Evolutionary conservation across 2,797 vertebrate species (phyloP), one percentile per base, ranked within the genome.

Genomic region (Cyprinella venusta): DNA sequence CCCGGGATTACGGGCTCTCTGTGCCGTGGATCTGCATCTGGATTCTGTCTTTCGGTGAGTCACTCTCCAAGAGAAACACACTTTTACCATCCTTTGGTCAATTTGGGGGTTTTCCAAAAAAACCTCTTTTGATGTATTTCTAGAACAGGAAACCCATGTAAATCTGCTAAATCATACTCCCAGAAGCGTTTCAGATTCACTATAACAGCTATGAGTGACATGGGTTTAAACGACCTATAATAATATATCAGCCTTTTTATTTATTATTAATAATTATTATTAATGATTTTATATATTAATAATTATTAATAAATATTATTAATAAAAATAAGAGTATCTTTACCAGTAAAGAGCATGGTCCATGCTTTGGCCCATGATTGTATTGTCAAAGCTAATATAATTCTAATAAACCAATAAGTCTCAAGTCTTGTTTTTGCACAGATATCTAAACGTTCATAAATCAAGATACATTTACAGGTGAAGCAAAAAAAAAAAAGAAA

Each of bases 31-130:
- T 78, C 4, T 71, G 74, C 38, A 77, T 63, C 63, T 68, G 50
- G 54, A 63, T 76, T 50, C 18, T 50, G 9, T 65, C 71, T 59
- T 78, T 54, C 56, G 83, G 86, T 87, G 84, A 87, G 86, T 79
- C 70, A n/a, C 54, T 63, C 64, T 81, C 59, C 75, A 26, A 81
- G 75, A 26, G 50, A 52, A 19, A 70, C 67, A 30, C 52, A 10
- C 75, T 71, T 72, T 70, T n/a, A 19, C 50, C 16, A 24, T 38
- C 33, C 69, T 61, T 67, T 48, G 50, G 68, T 67, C 48, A 69
- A 61, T 81, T 74, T 69, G n/a, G 79, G 38, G 36, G 1, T 8
- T 76, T 63, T 30, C 56, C 50, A 19, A 76, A 71, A 79, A 48
- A 26, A 50, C 0, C 56, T 18, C 10, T 24, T 75, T 8, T 84